Conservation (phyloP, 2,888 invertebrate species). For the Harpagoxenus sublaevis region DNA sequence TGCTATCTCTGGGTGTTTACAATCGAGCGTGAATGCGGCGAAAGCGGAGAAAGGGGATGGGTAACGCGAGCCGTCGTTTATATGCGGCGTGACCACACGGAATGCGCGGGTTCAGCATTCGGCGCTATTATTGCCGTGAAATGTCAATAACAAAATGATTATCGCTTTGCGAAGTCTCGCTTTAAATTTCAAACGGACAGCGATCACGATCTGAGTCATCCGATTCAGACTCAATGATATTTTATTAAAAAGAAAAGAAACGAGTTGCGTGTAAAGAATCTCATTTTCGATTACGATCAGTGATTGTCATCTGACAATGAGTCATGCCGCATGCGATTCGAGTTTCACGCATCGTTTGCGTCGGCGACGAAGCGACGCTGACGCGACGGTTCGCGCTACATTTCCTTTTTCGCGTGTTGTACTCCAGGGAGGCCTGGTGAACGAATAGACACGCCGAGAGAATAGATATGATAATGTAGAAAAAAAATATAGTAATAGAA, state of each 20-base stretch:
- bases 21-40: not conserved
- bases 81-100: not conserved
- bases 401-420: not conserved
- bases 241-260: not conserved
- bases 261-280: not conserved
- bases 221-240: not conserved
- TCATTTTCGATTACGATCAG: not conserved
- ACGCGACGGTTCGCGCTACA: not conserved
- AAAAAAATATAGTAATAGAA: not conserved
- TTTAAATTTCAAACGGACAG: not conserved
- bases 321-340: not conserved
- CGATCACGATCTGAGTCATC: not conserved
- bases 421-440: not conserved
- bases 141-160: conserved; percentile 23
- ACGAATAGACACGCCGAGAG: not conserved
- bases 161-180: not conserved
- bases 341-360: not conserved
- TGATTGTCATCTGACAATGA: not conserved
- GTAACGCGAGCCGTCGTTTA: conserved; percentile 30
- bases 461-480: not conserved
- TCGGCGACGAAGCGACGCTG: not conserved
- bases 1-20: conserved; percentile 1
- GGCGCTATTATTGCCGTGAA: conserved; percentile 4
- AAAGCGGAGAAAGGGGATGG: not conserved
- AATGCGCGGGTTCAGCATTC: conserved; percentile 37